Percentiles rank a stretch among this genome's conserved stretches.
Conservation (phyloP, 2,888 invertebrate genomes). For the Ptychoptera contaminata region DNA sequence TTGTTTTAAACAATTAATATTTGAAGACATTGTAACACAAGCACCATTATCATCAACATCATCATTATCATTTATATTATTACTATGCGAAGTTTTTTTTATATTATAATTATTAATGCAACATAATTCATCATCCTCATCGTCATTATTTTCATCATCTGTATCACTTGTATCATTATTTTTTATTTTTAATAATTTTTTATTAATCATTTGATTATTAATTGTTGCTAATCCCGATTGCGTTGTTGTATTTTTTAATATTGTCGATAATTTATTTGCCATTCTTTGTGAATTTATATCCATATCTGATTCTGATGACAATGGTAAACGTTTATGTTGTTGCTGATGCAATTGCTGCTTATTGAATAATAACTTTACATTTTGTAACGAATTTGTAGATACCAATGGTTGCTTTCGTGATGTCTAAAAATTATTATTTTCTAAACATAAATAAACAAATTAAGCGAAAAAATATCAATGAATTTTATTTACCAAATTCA, state of each 20-base stretch:
- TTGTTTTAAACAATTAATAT: no score
- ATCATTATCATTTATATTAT: no score
- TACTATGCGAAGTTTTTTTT: no score
- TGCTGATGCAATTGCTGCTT: background rate
- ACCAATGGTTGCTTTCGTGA: background rate
- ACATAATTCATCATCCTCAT: no score
- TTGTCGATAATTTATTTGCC: background rate
- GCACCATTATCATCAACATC: no score
- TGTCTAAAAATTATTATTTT: no score
- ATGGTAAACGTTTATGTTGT: background rate
- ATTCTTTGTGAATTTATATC: background rate
- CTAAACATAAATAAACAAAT: no score
- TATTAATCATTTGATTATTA: no score
- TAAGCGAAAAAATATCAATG: no score
- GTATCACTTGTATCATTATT: constrained; percentile 22
- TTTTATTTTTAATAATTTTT: constrained; percentile 4
- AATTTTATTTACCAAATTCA: background rate
- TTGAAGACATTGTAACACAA: no score
- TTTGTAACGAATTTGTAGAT: background rate
- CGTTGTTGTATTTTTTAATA: background rate
- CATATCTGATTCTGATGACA: background rate
- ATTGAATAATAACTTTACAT: background rate
- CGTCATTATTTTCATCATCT: constrained; percentile 33
- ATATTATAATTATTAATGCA: no score
- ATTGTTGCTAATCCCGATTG: background rate